A percentile compares a stretch with the other conserved stretches of the same genome.
phyloP scores from a whole-genome alignment of 2,113 vertebrate genomes.

The Camelus dromedarius region DNA sequence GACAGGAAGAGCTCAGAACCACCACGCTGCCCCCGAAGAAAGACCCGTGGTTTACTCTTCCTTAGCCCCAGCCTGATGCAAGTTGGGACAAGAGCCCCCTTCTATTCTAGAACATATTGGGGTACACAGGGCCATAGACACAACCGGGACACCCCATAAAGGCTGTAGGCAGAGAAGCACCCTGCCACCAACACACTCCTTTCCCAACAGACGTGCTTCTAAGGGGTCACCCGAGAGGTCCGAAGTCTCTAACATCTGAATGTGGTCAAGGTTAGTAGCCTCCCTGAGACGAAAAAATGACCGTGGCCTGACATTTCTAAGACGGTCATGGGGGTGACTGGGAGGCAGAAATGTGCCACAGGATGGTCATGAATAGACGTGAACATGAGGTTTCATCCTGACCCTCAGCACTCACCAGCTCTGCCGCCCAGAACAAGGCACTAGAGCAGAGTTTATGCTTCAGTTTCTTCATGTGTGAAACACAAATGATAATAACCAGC shows the following conservation, averaged over 20 bases:
- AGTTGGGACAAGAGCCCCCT: neutral
- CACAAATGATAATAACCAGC: neutral
- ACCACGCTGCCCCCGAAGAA: rapidly evolving
- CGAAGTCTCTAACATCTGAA: neutral
- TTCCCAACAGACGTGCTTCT: neutral
- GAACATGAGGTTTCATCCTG: neutral
- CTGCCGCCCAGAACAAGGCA: neutral
- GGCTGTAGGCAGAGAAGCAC: neutral
- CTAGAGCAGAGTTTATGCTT: neutral
- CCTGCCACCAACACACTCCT: neutral
- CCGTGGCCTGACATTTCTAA: neutral
- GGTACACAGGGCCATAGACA: neutral
- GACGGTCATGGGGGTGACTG: neutral
- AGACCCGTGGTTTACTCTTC: neutral
- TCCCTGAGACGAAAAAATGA: neutral
- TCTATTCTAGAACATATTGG: neutral
- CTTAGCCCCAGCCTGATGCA: neutral
- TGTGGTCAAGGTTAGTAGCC: neutral
- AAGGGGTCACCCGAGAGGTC: rapidly evolving
- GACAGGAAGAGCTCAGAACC: neutral
- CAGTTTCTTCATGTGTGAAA: neutral
- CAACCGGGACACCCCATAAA: neutral
- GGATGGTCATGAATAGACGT: neutral
- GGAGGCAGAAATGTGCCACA: neutral
- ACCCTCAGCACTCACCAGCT: neutral